Conservation (phyloP, 92 coral and sea anemone genomes). For the Siderastrea radians region DNA sequence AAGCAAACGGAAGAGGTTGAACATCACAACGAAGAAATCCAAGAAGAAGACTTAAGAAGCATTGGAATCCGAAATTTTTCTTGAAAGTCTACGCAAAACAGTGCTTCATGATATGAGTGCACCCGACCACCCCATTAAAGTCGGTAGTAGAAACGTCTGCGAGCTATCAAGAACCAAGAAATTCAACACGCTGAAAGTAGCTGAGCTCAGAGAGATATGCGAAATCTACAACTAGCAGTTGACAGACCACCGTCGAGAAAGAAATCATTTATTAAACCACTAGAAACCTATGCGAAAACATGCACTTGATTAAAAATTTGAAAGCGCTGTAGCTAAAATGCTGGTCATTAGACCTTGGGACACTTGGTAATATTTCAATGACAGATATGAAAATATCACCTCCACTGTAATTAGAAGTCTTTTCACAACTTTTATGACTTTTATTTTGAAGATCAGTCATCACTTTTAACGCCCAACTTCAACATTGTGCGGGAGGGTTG, state of each 20-base stretch:
- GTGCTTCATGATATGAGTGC: constrained; percentile 14
- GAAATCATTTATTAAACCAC: constrained; percentile 38
- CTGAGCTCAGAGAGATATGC: constrained; percentile 36
- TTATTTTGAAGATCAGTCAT: too few relatives aligned
- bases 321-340: neutral
- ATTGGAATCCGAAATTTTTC: constrained; percentile 25
- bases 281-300: constrained; percentile 15
- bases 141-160: constrained; percentile 26
- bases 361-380: too few relatives aligned
- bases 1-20: constrained; percentile 10
- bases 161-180: constrained; percentile 26
- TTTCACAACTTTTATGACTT: too few relatives aligned
- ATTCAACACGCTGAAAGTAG: constrained; percentile 30
- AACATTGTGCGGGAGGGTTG: too few relatives aligned
- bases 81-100: constrained; percentile 14
- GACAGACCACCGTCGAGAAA: constrained; percentile 31
- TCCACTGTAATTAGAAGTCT: too few relatives aligned
- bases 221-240: constrained; percentile 4
- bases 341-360: too few relatives aligned
- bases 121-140: constrained; percentile 46
- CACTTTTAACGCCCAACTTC: too few relatives aligned
- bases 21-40: neutral
- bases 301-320: constrained; percentile 35
- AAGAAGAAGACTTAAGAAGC: constrained; percentile 38
- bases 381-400: too few relatives aligned